Percentiles rank a stretch among this genome's conserved stretches.
phyloP scores from a whole-genome alignment of 2,888 invertebrate species.

The Diabrotica balteata region DNA sequence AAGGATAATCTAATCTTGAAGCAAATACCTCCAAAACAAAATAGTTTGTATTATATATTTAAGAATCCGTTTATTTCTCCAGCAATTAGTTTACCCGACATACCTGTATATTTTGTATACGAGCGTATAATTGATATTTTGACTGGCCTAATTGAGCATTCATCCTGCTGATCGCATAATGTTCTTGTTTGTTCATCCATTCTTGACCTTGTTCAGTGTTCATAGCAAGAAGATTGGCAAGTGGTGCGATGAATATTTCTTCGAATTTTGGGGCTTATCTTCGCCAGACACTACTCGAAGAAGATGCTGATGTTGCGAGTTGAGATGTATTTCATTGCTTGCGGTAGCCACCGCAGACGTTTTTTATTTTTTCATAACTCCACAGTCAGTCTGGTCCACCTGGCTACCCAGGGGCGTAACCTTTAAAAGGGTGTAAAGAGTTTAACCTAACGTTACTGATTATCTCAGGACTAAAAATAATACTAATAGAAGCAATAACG shows the following conservation, averaged over 20 bases:
- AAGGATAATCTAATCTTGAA: too few relatives aligned
- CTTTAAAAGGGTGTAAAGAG: not conserved
- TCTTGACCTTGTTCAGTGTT: constrained; percentile 25
- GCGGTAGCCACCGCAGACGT: constrained; percentile 8
- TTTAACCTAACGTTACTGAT: too few relatives aligned
- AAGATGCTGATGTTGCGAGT: constrained; percentile 13
- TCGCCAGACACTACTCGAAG: constrained; percentile 24
- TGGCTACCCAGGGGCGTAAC: constrained; percentile 7
- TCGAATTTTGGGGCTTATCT: constrained; percentile 29
- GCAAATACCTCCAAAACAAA: too few relatives aligned
- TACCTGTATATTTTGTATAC: too few relatives aligned
- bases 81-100: too few relatives aligned
- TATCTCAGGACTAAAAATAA: too few relatives aligned
- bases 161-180: constrained; percentile 12
- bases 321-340: constrained; percentile 14
- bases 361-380: constrained; percentile 16
- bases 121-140: not conserved
- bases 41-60: too few relatives aligned
- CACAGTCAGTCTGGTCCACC: constrained; percentile 14
- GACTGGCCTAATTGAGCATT: constrained; percentile 12
- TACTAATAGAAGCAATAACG: too few relatives aligned
- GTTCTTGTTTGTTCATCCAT: constrained; percentile 24
- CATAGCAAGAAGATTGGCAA: constrained; percentile 14
- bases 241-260: constrained; percentile 16
- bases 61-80: too few relatives aligned